Percentiles rank a stretch among this genome's conserved stretches.
These are phyloP conservation scores for Dryas iulia DNA, from an alignment of 1,140 invertebrate genomes.

Conservation along the genomic window DNA sequence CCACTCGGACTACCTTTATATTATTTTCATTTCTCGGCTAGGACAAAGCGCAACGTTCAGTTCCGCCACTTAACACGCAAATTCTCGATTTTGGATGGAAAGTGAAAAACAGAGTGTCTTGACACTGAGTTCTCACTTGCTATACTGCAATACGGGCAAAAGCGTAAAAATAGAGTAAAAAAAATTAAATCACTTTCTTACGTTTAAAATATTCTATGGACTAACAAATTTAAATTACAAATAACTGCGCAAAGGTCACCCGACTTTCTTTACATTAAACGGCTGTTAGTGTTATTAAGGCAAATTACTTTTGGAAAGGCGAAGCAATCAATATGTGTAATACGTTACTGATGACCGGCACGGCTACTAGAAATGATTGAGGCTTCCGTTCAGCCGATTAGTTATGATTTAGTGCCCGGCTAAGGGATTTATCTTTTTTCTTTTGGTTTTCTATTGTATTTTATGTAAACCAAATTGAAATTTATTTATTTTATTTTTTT, in stretches of 20 bases:
- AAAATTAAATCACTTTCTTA: no score
- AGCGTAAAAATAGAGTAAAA: no score
- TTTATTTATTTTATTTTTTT: no score
- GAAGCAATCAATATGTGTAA: conserved; percentile 41
- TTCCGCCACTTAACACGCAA: no score
- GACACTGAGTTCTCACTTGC: no score
- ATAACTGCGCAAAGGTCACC: conserved; percentile 12
- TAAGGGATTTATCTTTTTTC: not conserved
- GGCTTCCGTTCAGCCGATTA: conserved; percentile 40
- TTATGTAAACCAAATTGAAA: no score
- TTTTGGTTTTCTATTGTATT: not conserved
- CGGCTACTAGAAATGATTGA: conserved; percentile 38
- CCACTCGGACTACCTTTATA: no score
- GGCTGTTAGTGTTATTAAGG: conserved; percentile 68
- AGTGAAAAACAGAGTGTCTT: no score
- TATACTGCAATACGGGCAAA: no score
- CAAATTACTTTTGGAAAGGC: conserved; percentile 54
- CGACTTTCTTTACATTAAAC: conserved; percentile 25
- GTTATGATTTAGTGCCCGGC: conserved; percentile 33
- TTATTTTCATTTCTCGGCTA: no score
- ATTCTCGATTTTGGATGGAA: no score
- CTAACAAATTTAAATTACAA: not conserved
- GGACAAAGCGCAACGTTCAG: no score
- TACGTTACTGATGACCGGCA: conserved; percentile 31
- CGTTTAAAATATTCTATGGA: not conserved